Conservation (phyloP, 2,113 vertebrate species). For the Falcunculus frontatus region DNA sequence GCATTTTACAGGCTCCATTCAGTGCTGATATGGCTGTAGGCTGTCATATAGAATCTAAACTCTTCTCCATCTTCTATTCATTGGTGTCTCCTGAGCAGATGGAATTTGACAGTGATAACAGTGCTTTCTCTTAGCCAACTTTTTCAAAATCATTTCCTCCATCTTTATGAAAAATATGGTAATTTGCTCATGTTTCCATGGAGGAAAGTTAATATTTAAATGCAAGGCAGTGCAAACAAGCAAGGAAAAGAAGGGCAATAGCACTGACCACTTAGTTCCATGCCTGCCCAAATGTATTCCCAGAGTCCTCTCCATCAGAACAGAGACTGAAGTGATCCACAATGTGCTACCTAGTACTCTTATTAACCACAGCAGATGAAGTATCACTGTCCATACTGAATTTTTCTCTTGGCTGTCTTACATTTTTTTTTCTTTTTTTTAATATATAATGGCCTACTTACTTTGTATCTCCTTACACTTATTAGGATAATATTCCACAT, state of each 20-base stretch:
- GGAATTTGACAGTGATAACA: slow-evolving; percentile 45
- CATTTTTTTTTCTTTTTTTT: not conserved
- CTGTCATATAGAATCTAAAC: slow-evolving; percentile 21
- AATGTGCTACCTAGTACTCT: not conserved
- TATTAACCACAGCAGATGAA: not conserved
- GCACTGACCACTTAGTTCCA: not conserved
- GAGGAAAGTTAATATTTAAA: not conserved
- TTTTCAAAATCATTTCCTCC: not conserved
- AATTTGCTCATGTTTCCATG: not conserved
- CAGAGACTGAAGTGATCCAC: not conserved
- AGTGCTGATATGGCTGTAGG: slow-evolving; percentile 5
- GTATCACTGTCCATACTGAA: not conserved
- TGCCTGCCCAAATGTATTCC: not conserved
- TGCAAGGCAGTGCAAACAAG: not conserved
- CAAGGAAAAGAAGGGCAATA: not conserved
- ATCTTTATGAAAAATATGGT: not conserved
- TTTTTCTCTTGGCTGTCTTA: not conserved
- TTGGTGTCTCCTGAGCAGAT: slow-evolving; percentile 24
- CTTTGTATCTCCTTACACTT: not conserved
- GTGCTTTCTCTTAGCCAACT: slow-evolving; percentile 6
- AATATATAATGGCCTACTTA: not conserved
- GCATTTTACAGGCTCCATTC: slow-evolving; percentile 21
- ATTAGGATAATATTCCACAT: not conserved
- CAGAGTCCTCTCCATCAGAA: not conserved
- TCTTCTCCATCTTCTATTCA: slow-evolving; percentile 37